phyloP scores from a whole-genome alignment of 2,113 vertebrate genomes.

The Coreoperca whiteheadi region DNA sequence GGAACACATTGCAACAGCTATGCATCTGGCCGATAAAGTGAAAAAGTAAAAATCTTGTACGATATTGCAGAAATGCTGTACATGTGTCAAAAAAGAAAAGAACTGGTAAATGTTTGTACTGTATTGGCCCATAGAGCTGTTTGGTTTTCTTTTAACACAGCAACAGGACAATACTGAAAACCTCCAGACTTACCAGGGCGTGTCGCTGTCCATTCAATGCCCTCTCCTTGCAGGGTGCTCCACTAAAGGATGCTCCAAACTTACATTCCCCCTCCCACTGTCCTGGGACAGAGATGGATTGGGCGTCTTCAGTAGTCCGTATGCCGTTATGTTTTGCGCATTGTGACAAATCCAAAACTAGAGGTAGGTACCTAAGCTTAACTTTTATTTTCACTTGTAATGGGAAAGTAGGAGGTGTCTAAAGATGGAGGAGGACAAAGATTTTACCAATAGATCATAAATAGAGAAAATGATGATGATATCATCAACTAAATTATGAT shows the following conservation, averaged over 20 bases:
- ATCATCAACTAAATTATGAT: not conserved
- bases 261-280: slow-evolving; percentile 75
- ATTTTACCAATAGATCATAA: not conserved
- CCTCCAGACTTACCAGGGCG: slow-evolving; percentile 83
- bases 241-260: slow-evolving; percentile 79
- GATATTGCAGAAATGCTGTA: not conserved
- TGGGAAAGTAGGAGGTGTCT: not conserved
- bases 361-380: not conserved
- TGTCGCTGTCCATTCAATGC: slow-evolving; percentile 77
- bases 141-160: slow-evolving; percentile 58
- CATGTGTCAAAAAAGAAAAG: not conserved
- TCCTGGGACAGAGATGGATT: slow-evolving; percentile 81
- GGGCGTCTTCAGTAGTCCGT: slow-evolving; percentile 65
- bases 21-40: not conserved
- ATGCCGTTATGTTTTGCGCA: slow-evolving; percentile 54
- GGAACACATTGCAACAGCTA: not conserved
- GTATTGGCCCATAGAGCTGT: slow-evolving; percentile 43
- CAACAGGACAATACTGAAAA: slow-evolving; percentile 76
- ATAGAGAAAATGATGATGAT: no score
- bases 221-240: slow-evolving; percentile 70
- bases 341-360: slow-evolving; percentile 39
- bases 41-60: not conserved
- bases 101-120: slow-evolving; percentile 6
- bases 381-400: not conserved
- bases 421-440: not conserved